These are phyloP conservation scores for Phalacrocorax pelagicus DNA, from an alignment of 2,113 vertebrate species.

Conservation along the genomic window DNA sequence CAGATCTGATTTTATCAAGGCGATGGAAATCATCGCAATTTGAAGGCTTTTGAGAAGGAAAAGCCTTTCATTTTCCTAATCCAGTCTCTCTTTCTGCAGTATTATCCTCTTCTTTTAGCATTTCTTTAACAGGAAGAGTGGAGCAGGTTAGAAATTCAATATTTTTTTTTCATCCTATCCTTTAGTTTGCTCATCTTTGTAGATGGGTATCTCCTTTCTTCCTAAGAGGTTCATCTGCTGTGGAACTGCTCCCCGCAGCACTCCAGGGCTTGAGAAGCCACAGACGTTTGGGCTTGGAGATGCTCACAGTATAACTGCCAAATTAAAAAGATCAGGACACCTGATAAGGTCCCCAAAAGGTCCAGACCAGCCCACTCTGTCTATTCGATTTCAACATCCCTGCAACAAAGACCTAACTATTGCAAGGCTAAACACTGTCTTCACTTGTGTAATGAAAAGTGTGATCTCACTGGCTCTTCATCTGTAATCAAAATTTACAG, in stretches of 20 bases:
- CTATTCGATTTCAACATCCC: neutral
- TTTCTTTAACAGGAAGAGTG: neutral
- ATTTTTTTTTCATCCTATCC: neutral
- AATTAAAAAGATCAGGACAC: neutral
- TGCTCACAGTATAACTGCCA: neutral
- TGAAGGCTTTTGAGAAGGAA: neutral
- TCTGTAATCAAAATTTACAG: neutral
- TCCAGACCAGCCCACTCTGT: neutral
- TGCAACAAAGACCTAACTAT: neutral
- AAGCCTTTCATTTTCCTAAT: neutral
- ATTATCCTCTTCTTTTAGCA: neutral
- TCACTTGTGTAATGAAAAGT: neutral
- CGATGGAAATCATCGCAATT: conserved; percentile 2
- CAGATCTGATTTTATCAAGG: conserved; percentile 44
- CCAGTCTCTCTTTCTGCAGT: neutral
- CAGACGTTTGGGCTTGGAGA: neutral
- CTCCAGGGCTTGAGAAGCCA: neutral
- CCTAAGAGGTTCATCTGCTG: neutral
- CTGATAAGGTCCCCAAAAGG: neutral
- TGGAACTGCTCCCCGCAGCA: neutral
- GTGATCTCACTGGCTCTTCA: neutral
- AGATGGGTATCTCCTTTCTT: neutral
- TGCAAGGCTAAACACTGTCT: neutral
- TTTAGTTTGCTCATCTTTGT: neutral
- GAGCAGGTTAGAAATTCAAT: neutral